A percentile compares a stretch with the other conserved stretches of the same genome.
These are phyloP conservation scores for Napeogenes sylphis DNA, from an alignment of 2,888 invertebrate species.

Conservation along the genomic window DNA sequence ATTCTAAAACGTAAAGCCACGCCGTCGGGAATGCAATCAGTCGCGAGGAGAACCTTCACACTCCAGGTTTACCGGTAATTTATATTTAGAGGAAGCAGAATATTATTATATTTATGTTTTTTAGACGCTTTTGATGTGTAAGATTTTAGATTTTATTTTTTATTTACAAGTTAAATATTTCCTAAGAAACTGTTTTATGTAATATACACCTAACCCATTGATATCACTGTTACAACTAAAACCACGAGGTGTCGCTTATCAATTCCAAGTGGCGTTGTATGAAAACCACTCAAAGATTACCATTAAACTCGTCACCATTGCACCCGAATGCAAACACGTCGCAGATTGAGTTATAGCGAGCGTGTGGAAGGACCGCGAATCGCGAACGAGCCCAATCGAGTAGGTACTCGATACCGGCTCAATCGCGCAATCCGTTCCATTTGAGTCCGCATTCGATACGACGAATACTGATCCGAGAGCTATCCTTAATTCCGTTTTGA, in stretches of 20 bases:
- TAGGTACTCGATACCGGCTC: conserved; percentile 44
- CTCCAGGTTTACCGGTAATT: conserved; percentile 25
- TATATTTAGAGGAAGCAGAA: conserved; percentile 11
- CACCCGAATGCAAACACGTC: conserved; percentile 53
- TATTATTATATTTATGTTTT: conserved; percentile 13
- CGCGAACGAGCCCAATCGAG: conserved; percentile 41
- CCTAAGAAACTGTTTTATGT: no score
- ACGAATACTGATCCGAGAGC: conserved; percentile 32
- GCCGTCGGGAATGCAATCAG: conserved; percentile 28
- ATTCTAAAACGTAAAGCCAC: conserved; percentile 33
- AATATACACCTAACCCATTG: not conserved
- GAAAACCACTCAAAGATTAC: conserved; percentile 37
- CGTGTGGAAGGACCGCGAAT: conserved; percentile 34
- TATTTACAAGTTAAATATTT: no score
- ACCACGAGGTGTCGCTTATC: conserved; percentile 16
- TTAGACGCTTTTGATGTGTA: no score
- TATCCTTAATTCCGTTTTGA: conserved; percentile 36
- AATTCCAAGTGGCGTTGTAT: conserved; percentile 25
- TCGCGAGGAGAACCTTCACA: conserved; percentile 36
- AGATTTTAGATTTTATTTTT: no score
- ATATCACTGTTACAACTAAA: not conserved
- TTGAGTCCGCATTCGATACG: conserved; percentile 33
- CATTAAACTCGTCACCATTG: conserved; percentile 42
- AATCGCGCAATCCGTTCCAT: conserved; percentile 52
- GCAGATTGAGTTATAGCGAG: conserved; percentile 49